Conservation (phyloP, 2,113 vertebrate species). For the Jacana jacana region DNA sequence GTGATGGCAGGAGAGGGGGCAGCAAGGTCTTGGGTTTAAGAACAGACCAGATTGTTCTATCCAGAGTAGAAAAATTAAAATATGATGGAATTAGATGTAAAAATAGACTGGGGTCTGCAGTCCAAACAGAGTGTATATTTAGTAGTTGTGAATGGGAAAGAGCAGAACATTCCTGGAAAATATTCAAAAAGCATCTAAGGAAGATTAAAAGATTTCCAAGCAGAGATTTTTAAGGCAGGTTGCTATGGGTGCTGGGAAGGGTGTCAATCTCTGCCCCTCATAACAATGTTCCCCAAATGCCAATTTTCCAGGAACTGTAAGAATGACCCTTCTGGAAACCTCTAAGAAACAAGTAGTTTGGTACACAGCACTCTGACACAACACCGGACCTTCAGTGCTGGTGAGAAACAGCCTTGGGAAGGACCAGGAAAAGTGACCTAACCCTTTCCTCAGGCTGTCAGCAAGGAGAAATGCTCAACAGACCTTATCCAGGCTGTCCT, state of each 20-base stretch:
- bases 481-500: neutral
- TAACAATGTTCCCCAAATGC: neutral
- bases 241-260: slow-evolving; percentile 20
- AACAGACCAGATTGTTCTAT: slow-evolving; percentile 12
- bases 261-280: neutral
- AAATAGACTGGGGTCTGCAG: slow-evolving; percentile 46
- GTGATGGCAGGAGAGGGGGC: neutral
- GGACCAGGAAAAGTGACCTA: neutral
- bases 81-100: slow-evolving; percentile 19
- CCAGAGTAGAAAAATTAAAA: neutral
- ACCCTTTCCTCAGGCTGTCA: neutral
- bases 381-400: neutral
- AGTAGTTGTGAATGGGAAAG: slow-evolving; percentile 49
- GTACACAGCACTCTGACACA: neutral
- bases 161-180: slow-evolving; percentile 53
- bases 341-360: neutral
- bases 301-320: neutral
- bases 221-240: slow-evolving; percentile 9
- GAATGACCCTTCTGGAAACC: neutral
- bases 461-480: neutral
- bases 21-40: slow-evolving; percentile 3
- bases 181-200: neutral
- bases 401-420: neutral
- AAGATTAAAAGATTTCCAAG: slow-evolving; percentile 35
- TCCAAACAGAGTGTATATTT: slow-evolving; percentile 55